Base-by-base conservation (phyloP, 2,113 vertebrate species). In the Rhadina sibilatrix region DNA sequence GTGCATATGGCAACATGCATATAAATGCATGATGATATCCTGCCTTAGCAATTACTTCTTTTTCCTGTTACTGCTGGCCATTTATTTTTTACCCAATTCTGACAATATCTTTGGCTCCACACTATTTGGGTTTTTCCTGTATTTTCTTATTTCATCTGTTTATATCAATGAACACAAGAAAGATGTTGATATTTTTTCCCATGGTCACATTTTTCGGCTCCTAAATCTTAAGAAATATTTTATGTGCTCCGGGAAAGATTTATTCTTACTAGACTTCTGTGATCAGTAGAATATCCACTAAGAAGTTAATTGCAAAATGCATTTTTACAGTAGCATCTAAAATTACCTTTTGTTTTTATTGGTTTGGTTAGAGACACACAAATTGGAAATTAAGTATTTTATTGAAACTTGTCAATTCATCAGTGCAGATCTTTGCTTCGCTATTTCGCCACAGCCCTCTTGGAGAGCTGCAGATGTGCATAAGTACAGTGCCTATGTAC, bases 121-220 rank as follows among this genome's bases (percentile, higher is more conserved):
- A 52, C 11, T 30, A 1, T 1, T 61, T 40, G 21, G 1, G 1
- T 4, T 59, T 69, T 59, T 30, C 12, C 10, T 54, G 16, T 12
- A 38, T 49, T 81, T 59, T 61, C 24, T 72, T 57, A 21, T 14
- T 64, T 57, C 16, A 28, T n/a, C 11, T 16, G 0, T 92, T 91
- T 61, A 63, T 31, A 61, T 15, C 42, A 84, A 27, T 1, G 0
- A 49, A 22, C 18, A 14, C 23, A 81, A 27, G 19, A 78, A 50
- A 54, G 5, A 38, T 23, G 8, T 15, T 27, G 5, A 19, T 54
- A 5, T 63, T 70, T 83, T 90, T 59, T 5, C 28, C 18, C 2
- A 1, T 28, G 11, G 5, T 42, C 24, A 37, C 18, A 21, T 76
- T 83, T 61, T 42, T 16, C 24, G 31, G 12, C 30, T 83, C 10